A percentile compares a stretch with the other conserved stretches of the same genome.
phyloP scores from a whole-genome alignment of 2,888 invertebrate species.

The Nephrocerus scutellatus region DNA sequence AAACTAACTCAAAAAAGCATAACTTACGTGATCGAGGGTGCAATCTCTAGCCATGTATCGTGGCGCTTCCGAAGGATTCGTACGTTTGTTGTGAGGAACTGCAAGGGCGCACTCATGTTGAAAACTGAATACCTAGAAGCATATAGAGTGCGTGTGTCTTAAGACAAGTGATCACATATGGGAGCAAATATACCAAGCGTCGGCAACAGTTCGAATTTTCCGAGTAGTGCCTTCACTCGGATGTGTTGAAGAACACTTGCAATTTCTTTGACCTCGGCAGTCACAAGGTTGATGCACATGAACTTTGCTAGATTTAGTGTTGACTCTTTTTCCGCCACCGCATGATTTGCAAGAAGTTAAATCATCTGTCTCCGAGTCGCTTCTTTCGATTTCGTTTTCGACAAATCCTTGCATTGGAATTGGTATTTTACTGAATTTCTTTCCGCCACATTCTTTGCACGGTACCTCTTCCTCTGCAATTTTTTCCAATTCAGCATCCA shows the following conservation, averaged over 20 bases:
- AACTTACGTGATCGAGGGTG: constrained; percentile 35
- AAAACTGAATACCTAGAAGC: constrained; percentile 32
- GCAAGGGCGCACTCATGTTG: constrained; percentile 35
- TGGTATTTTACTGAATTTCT: constrained; percentile 5
- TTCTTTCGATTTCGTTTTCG: neutral
- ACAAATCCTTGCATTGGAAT: too few relatives aligned
- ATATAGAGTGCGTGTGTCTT: constrained; percentile 22
- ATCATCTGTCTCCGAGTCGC: constrained; percentile 10
- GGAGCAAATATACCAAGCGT: constrained; percentile 25
- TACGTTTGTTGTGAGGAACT: constrained; percentile 33
- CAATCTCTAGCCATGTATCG: constrained; percentile 36
- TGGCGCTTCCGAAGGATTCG: constrained; percentile 33
- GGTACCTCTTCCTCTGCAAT: constrained; percentile 1
- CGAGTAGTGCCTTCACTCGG: constrained; percentile 3
- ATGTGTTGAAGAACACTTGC: constrained; percentile 1
- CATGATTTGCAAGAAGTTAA: too few relatives aligned
- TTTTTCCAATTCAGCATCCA: constrained; percentile 25
- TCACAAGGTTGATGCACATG: neutral
- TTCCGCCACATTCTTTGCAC: constrained; percentile 5
- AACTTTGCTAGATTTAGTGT: neutral
- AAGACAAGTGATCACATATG: constrained; percentile 6
- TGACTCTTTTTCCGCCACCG: constrained; percentile 12
- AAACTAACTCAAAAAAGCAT: too few relatives aligned
- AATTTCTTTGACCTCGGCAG: constrained; percentile 2
- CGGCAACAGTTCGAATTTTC: constrained; percentile 22